These are phyloP conservation scores for Parotia lawesii DNA, from an alignment of 2,113 vertebrate species.

Conservation along the genomic window DNA sequence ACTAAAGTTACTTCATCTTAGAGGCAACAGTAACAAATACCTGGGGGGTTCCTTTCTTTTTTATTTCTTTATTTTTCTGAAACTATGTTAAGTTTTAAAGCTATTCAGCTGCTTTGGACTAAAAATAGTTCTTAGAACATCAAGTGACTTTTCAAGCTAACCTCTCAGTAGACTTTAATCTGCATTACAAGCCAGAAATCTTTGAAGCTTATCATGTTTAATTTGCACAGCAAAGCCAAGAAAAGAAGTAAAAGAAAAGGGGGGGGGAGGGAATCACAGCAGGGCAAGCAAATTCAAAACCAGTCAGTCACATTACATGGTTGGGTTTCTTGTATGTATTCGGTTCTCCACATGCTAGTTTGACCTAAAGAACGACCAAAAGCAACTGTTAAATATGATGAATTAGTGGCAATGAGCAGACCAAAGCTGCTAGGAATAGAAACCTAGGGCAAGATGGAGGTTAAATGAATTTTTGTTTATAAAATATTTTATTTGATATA, in stretches of 20 bases:
- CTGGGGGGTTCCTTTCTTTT: fast-evolving
- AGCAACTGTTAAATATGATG: not conserved
- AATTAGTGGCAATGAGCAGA: not conserved
- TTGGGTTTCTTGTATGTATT: slow-evolving; percentile 41
- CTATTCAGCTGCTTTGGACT: not conserved
- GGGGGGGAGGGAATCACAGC: not conserved
- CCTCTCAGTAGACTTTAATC: slow-evolving; percentile 47
- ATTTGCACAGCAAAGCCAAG: slow-evolving; percentile 53
- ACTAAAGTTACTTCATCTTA: not conserved
- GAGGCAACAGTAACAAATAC: not conserved
- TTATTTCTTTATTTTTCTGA: not conserved
- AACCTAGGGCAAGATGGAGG: not conserved
- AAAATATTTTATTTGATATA: not conserved
- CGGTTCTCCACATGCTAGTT: slow-evolving; percentile 46
- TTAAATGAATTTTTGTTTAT: not conserved
- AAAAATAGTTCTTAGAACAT: slow-evolving; percentile 38
- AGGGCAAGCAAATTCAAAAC: slow-evolving; percentile 39
- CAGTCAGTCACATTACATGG: slow-evolving; percentile 30
- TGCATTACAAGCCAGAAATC: slow-evolving; percentile 46
- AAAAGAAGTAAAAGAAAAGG: slow-evolving; percentile 31
- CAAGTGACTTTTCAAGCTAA: slow-evolving; percentile 51
- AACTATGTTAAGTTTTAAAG: not conserved
- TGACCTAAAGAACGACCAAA: slow-evolving; percentile 60
- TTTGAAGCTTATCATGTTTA: slow-evolving; percentile 54
- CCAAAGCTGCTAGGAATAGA: not conserved